Base-by-base conservation (phyloP, 2,888 invertebrate species). In the Gasteruption jaculator region DNA sequence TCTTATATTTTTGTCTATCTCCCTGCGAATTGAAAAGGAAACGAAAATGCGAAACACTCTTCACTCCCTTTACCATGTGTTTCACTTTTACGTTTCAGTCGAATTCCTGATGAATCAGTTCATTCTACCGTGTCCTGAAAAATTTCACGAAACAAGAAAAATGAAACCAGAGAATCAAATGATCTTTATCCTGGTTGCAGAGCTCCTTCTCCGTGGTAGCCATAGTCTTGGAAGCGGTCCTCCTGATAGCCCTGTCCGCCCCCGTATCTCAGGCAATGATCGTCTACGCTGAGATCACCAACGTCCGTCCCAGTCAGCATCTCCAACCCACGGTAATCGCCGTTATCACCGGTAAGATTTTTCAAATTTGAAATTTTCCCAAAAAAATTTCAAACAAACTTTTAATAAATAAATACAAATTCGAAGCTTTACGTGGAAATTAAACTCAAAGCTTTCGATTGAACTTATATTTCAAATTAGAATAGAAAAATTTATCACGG, bases 191-290 rank as follows among this genome's bases (percentile, higher is more conserved):
- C 48, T 46, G 50, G 44, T 73, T 73, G 38, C 68, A 83, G 82
- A 74, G 74, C 55, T 76, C 76, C 52, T 79, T 76, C 56, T 75
- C 79, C 38, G 73, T 77, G 54, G 74, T 82, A 49, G 77, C 80
- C 55, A 78, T 80, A 53, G 73, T 77, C 41, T 68, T 83, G 54
- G 81, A 83, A 62, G 77, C 79, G 31, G 75, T 82, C 71, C 70
- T 85, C 59, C 76, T 84, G 61, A 72, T 82, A 10, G 82, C 80
- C 1, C 77, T 83, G 66, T 84, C 84, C 5, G 82, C 85, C 15
- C 79, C 85, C 48, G 77, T 85, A 45, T 84, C 85, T 26, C 83
- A 82, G 61, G 78, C 85, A 24, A 71, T 86, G 37, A 75, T 85
- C 46, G 76, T 85, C 49, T 85, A 84, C 54, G 81, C 84, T 0